Base-by-base conservation (phyloP, 2,797 vertebrate species). In the Pseudochaenichthys georgianus region DNA sequence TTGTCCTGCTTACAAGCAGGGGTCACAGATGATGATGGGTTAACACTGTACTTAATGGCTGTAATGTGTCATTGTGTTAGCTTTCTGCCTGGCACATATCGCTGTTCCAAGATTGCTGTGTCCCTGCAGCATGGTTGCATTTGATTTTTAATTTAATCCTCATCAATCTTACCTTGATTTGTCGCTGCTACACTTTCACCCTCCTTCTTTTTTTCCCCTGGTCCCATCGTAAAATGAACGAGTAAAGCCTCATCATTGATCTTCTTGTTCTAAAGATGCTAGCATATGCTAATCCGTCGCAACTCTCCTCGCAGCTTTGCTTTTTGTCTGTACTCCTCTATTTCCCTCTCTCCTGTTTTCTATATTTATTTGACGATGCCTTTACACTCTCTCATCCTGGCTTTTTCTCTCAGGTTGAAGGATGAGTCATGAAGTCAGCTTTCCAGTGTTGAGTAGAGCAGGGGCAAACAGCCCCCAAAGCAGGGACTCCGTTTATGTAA, bases 391-490 rank as follows among this genome's bases (percentile, higher is more conserved):
- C 31, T 84, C 45, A 47, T 66, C 9, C 31, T 46, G 34, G 80
- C 21, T 64, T 38, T 38, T 21, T 52, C 57, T 79, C 50, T 58
- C 45, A 62, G 61, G 7, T 67, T 77, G 64, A 64, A 72, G 69
- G 65, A 87, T 80, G 85, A 87, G 85, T 91, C 80, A 80, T 91
- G 90, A 91, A 9, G 34, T 38, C 81, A 81, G 84, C 84, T 85
- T 79, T 80, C 77, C 80, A 81, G 82, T 72, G 73, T 81, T 80
- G 59, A 82, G 82, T 48, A 64, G 64, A 81, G 77, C 81, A 74
- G 78, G 80, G 83, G 70, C 74, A 70, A 84, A 71, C 66, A 88
- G 61, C 74, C 82, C 83, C 80, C 52, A 83, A 86, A 88, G 81
- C 84, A 72, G 64, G 38, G 68, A 59, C 72, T 63, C 19, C 46